phyloP scores from a whole-genome alignment of 2,888 invertebrate species.

The Netelia virgata region DNA sequence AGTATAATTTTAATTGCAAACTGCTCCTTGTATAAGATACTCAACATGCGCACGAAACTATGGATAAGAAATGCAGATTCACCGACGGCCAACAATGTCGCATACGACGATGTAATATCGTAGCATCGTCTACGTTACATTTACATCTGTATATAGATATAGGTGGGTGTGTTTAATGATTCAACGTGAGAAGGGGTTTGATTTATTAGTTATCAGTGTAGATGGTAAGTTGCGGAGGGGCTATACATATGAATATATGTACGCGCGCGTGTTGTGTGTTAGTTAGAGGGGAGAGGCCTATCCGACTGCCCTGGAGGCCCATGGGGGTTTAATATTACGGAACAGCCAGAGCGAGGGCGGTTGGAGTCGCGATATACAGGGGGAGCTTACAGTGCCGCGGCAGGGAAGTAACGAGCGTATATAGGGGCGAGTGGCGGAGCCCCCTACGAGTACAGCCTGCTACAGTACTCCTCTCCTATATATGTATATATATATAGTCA shows the following conservation, averaged over 20 bases:
- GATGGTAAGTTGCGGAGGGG: slow-evolving; percentile 73
- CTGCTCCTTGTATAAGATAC: too few relatives aligned
- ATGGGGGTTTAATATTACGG: slow-evolving; percentile 69
- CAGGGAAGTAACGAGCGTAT: slow-evolving; percentile 28
- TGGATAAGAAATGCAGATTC: neutral
- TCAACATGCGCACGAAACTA: too few relatives aligned
- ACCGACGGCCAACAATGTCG: slow-evolving; percentile 8
- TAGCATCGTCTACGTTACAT: slow-evolving; percentile 11
- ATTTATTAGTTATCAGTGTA: slow-evolving; percentile 68
- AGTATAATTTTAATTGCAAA: too few relatives aligned
- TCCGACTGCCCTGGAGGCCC: slow-evolving; percentile 64
- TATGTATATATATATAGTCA: slow-evolving; percentile 17
- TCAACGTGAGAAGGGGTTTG: slow-evolving; percentile 54
- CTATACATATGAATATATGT: slow-evolving; percentile 55
- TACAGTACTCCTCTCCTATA: slow-evolving; percentile 6
- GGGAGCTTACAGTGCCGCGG: slow-evolving; percentile 72
- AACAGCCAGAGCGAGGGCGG: slow-evolving; percentile 64
- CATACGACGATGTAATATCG: slow-evolving; percentile 8
- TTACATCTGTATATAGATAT: slow-evolving; percentile 15
- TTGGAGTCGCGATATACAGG: slow-evolving; percentile 71
- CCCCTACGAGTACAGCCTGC: slow-evolving; percentile 58
- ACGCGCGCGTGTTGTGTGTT: slow-evolving; percentile 23
- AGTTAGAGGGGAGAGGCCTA: slow-evolving; percentile 63
- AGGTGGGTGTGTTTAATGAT: slow-evolving; percentile 53
- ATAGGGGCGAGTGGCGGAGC: slow-evolving; percentile 64